These are phyloP conservation scores for Natrix natrix DNA, from an alignment of 2,797 vertebrate species.

Conservation along the genomic window DNA sequence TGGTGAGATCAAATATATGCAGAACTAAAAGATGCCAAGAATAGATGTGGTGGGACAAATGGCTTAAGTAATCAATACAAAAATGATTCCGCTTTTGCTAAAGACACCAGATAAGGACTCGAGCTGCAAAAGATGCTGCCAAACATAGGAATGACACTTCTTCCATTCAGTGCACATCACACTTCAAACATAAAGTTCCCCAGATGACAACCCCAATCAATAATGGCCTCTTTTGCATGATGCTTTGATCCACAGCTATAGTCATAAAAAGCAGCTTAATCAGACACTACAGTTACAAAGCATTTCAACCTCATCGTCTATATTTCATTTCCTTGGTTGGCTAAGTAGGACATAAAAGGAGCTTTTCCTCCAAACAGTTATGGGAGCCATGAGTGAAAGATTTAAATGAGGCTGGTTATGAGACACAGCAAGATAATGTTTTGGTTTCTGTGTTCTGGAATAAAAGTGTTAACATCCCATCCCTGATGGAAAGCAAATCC, in stretches of 20 bases:
- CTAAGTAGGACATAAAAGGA: not conserved
- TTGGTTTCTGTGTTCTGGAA: not conserved
- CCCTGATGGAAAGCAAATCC: conserved; percentile 13
- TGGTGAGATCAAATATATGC: not conserved
- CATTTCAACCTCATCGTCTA: not conserved
- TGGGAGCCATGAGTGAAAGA: not conserved
- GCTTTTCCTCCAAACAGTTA: not conserved
- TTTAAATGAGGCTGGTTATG: not conserved
- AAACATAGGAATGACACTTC: not conserved
- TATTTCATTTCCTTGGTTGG: not conserved
- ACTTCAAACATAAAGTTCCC: not conserved
- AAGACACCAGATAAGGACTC: not conserved
- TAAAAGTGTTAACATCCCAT: conserved; percentile 13
- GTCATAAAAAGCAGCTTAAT: not conserved
- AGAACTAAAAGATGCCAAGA: not conserved
- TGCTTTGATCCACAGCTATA: not conserved
- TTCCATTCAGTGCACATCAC: not conserved
- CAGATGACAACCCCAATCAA: not conserved
- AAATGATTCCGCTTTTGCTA: not conserved
- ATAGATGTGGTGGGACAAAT: not conserved
- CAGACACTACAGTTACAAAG: not conserved
- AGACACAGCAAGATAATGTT: not conserved
- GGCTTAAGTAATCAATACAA: not conserved
- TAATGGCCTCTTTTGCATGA: not conserved
- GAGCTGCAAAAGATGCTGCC: not conserved